Conservation (phyloP, 2,888 invertebrate genomes). For the Pseudococcus jackbeardsleyi region DNA sequence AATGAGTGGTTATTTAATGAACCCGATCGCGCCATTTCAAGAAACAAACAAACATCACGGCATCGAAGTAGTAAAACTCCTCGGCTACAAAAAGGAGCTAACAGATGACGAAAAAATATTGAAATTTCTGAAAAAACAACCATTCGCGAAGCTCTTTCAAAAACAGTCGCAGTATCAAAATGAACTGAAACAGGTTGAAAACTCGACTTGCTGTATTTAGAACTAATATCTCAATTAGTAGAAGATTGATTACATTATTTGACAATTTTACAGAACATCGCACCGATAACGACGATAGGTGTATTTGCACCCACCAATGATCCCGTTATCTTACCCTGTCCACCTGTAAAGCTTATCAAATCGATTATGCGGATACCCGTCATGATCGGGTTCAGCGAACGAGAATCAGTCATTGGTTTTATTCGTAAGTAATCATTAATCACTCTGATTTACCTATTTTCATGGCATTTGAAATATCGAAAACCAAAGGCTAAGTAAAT, state of each 20-base stretch:
- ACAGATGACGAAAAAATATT: background rate
- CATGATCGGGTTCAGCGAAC: background rate
- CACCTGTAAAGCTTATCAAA: background rate
- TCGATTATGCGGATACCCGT: background rate
- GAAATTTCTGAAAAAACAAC: slow-evolving; percentile 2
- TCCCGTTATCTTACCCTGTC: background rate
- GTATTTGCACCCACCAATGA: background rate
- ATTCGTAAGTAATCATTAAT: background rate
- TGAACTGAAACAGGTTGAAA: background rate
- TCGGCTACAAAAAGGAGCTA: background rate
- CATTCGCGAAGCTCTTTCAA: background rate
- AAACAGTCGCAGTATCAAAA: background rate
- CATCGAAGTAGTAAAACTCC: background rate
- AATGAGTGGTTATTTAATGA: background rate
- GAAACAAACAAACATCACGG: background rate
- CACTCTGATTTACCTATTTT: background rate
- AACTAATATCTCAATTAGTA: background rate
- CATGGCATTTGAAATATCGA: background rate
- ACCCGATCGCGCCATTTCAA: background rate
- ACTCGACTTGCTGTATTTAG: too few relatives aligned
- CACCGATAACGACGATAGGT: background rate
- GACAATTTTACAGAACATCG: background rate
- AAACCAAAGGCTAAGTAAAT: too few relatives aligned
- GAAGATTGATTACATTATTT: background rate
- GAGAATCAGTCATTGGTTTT: background rate